Evolutionary conservation across 2,888 invertebrate species (phyloP).

Genomic region (Agrypnus murinus): DNA sequence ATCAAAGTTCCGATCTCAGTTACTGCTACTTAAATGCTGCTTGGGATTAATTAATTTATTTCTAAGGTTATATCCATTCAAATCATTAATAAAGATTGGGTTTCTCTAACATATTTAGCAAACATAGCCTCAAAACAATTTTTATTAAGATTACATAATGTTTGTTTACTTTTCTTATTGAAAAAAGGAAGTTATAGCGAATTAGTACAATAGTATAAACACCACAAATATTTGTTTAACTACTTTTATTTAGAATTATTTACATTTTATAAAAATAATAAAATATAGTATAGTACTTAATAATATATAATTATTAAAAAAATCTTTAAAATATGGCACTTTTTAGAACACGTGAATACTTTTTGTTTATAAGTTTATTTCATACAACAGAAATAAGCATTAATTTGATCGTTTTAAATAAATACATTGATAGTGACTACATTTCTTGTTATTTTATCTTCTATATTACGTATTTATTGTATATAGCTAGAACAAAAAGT

Average conservation of each 20-base stretch:
- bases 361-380: neutral
- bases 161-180: too few species aligned
- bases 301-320: neutral
- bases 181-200: too few species aligned
- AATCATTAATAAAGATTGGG: too few species aligned
- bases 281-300: conserved; percentile 28
- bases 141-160: too few species aligned
- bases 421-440: too few species aligned
- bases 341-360: neutral
- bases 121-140: too few species aligned
- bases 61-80: too few species aligned
- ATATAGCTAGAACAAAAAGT: conserved; percentile 13
- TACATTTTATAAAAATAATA: conserved; percentile 45
- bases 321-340: conserved; percentile 36
- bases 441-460: too few species aligned
- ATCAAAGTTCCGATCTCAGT: too few species aligned
- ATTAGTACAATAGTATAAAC: neutral
- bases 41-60: too few species aligned
- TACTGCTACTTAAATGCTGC: too few species aligned
- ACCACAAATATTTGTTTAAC: neutral
- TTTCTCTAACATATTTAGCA: too few species aligned
- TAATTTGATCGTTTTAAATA: neutral
- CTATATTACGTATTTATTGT: neutral
- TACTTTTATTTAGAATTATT: conserved; percentile 1
- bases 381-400: neutral